These are phyloP conservation scores for Aegypius monachus DNA, from an alignment of 2,113 vertebrate species.

Conservation along the genomic window DNA sequence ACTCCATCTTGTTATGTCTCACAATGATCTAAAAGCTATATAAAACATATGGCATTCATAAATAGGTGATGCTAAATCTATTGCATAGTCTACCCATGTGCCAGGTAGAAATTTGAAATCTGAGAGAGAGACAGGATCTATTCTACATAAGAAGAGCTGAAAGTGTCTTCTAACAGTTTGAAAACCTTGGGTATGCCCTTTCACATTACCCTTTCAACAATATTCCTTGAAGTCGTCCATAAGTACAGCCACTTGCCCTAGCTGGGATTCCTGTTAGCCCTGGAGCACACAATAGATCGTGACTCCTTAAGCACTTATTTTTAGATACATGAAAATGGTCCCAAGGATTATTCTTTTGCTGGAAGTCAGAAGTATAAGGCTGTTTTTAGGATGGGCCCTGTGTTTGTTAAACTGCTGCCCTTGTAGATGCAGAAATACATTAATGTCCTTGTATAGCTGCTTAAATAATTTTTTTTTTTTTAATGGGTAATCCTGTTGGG, in stretches of 20 bases:
- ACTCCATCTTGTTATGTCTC: not conserved
- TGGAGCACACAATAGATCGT: rapidly evolving
- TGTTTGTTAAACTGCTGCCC: not conserved
- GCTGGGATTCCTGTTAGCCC: not conserved
- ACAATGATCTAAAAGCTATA: not conserved
- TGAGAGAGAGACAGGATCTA: not conserved
- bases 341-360: not conserved
- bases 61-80: not conserved
- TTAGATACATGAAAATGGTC: not conserved
- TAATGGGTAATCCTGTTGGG: not conserved
- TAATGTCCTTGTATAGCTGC: not conserved
- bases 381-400: not conserved
- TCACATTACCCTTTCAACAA: not conserved
- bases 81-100: not conserved
- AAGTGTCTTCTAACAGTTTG: not conserved
- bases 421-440: not conserved
- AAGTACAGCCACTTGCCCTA: not conserved
- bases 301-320: not conserved
- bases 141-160: not conserved
- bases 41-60: not conserved
- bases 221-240: not conserved
- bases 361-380: not conserved
- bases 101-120: not conserved
- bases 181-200: not conserved
- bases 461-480: not conserved